Percentiles rank a stretch among this genome's conserved stretches.
These are phyloP conservation scores for Drosophila ambigua DNA, from an alignment of 1,140 invertebrate species.

Conservation along the genomic window DNA sequence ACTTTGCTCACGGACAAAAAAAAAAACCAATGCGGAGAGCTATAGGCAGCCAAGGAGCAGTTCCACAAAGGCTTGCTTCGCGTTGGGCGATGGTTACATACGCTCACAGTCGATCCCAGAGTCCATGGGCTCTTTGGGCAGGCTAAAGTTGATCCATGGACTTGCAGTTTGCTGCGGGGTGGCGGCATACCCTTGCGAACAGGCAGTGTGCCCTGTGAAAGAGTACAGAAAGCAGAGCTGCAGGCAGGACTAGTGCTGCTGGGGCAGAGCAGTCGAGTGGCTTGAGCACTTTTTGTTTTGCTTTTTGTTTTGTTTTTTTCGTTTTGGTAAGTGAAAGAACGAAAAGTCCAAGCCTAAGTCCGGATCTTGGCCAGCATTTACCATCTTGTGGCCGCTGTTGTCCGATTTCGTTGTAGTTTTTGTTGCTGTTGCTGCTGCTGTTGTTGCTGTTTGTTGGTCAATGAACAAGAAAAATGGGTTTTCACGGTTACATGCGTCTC, in stretches of 20 bases:
- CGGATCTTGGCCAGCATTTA: constrained; percentile 35
- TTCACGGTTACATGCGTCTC: constrained; percentile 79
- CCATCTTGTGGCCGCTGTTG: constrained; percentile 29
- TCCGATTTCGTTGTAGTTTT: constrained; percentile 28
- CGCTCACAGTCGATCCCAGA: not conserved
- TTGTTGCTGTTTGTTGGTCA: constrained; percentile 58
- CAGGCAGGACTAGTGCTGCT: not conserved
- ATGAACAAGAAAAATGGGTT: constrained; percentile 81
- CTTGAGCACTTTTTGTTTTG: not conserved
- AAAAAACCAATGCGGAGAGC: constrained; percentile 16
- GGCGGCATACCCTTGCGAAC: too few species aligned
- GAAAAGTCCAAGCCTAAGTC: constrained; percentile 35
- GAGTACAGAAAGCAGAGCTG: too few species aligned
- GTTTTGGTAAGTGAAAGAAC: constrained; percentile 27
- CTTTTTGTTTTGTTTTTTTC: too few species aligned
- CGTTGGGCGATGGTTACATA: too few species aligned
- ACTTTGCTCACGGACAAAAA: constrained; percentile 70
- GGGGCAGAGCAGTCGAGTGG: not conserved
- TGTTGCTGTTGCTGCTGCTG: constrained; percentile 7
- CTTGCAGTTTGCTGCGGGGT: too few species aligned
- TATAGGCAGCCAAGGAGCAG: not conserved
- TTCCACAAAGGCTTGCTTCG: not conserved
- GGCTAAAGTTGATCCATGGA: too few species aligned
- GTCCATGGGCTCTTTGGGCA: too few species aligned
- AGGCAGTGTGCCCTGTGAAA: too few species aligned